Evolutionary conservation across 2,113 vertebrate genomes (phyloP), one percentile per base, ranked within the genome.

Genomic region (Ranitomeya variabilis): DNA sequence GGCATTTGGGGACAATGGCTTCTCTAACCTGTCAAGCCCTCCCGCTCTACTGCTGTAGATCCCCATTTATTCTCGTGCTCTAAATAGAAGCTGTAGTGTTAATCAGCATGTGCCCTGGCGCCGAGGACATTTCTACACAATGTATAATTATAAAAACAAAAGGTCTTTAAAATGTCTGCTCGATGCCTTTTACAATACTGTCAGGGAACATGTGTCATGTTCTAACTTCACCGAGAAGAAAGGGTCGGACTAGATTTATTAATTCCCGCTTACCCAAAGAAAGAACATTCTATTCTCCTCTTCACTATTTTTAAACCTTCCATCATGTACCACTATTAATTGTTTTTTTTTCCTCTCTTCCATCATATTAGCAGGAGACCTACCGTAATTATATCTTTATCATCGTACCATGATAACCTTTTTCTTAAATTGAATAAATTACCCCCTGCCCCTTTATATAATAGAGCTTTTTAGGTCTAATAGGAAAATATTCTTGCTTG

Each of bases 381-480:
- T 90, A 78, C 19, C 12, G 31, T 89, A 93, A 90, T 94, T 94
- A 94, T 84, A 92, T 90, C 91, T 91, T 87, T 91, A 89, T 87
- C 91, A 92, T 91, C 90, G 91, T 92, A 91, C 90, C 91, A 90
- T 90, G 91, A 92, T 92, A 93, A 92, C 90, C 90, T 93, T 90
- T 90, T 93, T 93, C 90, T 92, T 91, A 93, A 93, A 93, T 91
- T 92, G 90, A 1, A 0, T 52, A 87, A 91, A 91, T 91, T 91
- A 93, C 91, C 92, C 91, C 91, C 91, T 93, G 92, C 90, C 92
- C 94, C 93, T 94, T 92, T 92, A 6, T 86, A 59, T 77, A 76
- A 77, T 83, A 64, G 69, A 83, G 71, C 67, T 62, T 77, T 83
- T 37, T 62, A 77, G 69, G 23, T 64, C 52, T 71, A 73, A 81